These are phyloP conservation scores for Apeira syringaria DNA, from an alignment of 2,888 invertebrate species.

Conservation along the genomic window DNA sequence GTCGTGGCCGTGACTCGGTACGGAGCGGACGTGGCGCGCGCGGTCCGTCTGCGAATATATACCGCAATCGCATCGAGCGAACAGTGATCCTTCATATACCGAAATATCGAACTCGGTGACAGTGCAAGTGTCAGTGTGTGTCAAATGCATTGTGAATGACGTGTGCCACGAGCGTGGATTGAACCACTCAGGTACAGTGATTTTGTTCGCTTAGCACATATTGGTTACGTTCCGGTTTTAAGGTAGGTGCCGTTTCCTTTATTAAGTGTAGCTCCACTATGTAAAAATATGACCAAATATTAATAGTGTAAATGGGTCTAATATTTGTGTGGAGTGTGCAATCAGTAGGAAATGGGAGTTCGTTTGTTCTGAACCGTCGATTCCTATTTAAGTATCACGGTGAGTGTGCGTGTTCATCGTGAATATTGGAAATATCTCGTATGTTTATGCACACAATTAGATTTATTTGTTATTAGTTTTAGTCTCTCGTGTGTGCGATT, in stretches of 20 bases:
- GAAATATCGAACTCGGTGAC: constrained; percentile 38
- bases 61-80: constrained; percentile 50
- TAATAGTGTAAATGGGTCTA: constrained; percentile 9
- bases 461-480: constrained; percentile 33
- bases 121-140: constrained; percentile 60
- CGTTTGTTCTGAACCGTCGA: constrained; percentile 31
- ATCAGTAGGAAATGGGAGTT: constrained; percentile 33
- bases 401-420: constrained; percentile 41
- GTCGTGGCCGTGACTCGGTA: constrained; percentile 59
- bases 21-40: constrained; percentile 50
- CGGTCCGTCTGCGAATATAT: constrained; percentile 26
- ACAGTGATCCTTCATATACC: constrained; percentile 58
- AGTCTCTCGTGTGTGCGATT: constrained; percentile 4
- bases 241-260: constrained; percentile 41
- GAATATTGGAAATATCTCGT: constrained; percentile 41
- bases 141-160: constrained; percentile 51
- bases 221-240: constrained; percentile 35
- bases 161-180: constrained; percentile 50
- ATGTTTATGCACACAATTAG: constrained; percentile 42
- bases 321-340: constrained; percentile 25
- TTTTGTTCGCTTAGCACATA: constrained; percentile 32
- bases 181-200: constrained; percentile 34
- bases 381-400: constrained; percentile 36
- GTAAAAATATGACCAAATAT: constrained; percentile 2
- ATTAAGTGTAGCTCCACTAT: constrained; percentile 19